Evolutionary conservation across 2,888 invertebrate species (phyloP).

Genomic region (Agriopis leucophaearia): DNA sequence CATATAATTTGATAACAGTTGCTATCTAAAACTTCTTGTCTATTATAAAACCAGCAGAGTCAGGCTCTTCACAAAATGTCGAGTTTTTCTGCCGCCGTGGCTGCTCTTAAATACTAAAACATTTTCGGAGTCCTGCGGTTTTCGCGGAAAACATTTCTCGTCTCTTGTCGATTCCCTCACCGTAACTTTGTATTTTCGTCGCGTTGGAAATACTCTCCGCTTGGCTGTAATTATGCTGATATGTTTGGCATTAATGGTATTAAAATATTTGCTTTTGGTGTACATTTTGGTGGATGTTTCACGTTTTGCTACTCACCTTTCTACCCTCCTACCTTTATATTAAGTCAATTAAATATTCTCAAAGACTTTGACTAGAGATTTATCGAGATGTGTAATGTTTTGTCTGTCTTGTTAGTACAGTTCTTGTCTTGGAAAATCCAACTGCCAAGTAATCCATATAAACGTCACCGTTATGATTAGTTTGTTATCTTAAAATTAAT

Average conservation of each 20-base stretch:
- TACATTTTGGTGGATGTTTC: conserved; percentile 9
- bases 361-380: too few relatives aligned
- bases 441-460: background rate
- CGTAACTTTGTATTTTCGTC: conserved; percentile 61
- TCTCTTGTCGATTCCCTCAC: conserved; percentile 63
- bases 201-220: conserved; percentile 38
- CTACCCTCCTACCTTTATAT: background rate
- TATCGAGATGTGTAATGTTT: background rate
- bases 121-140: conserved; percentile 73
- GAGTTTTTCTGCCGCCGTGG: conserved; percentile 61
- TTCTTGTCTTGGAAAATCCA: background rate
- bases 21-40: conserved; percentile 1
- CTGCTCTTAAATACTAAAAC: conserved; percentile 71
- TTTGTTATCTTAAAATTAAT: background rate
- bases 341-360: too few relatives aligned
- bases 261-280: conserved; percentile 27
- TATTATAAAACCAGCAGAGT: conserved; percentile 44
- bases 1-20: conserved; percentile 3
- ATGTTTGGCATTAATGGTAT: conserved; percentile 25
- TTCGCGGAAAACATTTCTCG: conserved; percentile 64
- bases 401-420: background rate
- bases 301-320: conserved; percentile 3
- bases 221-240: conserved; percentile 35
- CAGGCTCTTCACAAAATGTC: conserved; percentile 65
- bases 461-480: background rate